Evolutionary conservation across 2,888 invertebrate genomes (phyloP).

Genomic region (Nasonovia ribisnigri): DNA sequence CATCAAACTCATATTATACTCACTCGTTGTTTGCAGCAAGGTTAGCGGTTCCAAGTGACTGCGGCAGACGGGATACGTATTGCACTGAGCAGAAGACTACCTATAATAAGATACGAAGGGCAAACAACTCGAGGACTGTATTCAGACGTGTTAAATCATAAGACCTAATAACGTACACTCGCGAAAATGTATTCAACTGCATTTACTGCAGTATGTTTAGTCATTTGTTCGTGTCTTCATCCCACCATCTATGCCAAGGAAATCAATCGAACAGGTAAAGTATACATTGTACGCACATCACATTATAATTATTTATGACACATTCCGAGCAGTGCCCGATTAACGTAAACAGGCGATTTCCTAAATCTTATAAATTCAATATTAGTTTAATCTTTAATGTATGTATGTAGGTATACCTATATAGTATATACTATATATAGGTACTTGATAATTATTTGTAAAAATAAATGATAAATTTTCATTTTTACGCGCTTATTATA

Average conservation of each 20-base stretch:
- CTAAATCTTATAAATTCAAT: not conserved
- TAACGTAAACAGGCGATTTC: not conserved
- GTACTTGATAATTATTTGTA: too few relatives aligned
- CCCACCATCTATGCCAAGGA: not conserved
- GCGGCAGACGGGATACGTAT: not conserved
- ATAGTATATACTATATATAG: too few relatives aligned
- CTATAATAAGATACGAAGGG: not conserved
- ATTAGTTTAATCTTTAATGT: not conserved
- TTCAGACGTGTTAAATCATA: not conserved
- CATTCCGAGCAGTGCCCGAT: not conserved
- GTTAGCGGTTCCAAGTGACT: not conserved
- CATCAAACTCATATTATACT: not conserved
- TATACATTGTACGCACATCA: not conserved
- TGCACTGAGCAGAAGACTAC: not conserved
- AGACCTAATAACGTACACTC: not conserved
- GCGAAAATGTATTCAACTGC: not conserved
- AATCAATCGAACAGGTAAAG: not conserved
- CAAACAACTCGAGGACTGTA: not conserved
- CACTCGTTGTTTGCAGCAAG: not conserved
- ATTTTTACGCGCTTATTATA: too few relatives aligned
- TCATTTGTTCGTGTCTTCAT: not conserved
- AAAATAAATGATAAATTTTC: too few relatives aligned
- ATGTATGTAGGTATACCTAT: too few relatives aligned
- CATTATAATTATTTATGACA: not conserved
- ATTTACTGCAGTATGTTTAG: not conserved